Base-by-base conservation (phyloP, 1,140 invertebrate genomes). In the Nasonia giraulti region DNA sequence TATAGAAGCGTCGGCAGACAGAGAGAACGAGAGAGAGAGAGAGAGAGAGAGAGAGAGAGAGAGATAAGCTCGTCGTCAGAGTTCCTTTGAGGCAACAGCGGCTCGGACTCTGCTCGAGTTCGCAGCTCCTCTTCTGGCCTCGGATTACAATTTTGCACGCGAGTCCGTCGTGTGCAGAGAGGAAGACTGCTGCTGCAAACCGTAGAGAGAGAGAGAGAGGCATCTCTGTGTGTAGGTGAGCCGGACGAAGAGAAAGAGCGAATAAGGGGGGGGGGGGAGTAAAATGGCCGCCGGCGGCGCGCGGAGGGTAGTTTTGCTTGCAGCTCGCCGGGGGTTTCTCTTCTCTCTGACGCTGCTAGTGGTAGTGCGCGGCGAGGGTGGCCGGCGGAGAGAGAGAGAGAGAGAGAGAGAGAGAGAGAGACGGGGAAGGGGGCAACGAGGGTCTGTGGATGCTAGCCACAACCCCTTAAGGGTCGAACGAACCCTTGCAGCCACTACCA, bases 401-500 rank as follows among this genome's bases (percentile, higher is more conserved):
- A 37, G 33, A 37, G 33, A 27, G 23, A 27, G 23, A 33, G 33
- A 33, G 33, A 33, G 1, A 27, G 14, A 62, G 55, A 6, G 33
- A 33, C 27, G 55, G 82, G 86, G 68, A 33, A 40, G 55, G 82
- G 86, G 68, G 85, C 55, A 79, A 87, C 87, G 88, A 88, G 86
- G 89, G 89, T 71, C 79, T 69, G 89, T 87, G 88, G 90, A 89
- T 90, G 91, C 90, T 93, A 93, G 92, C 92, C 92, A 92, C 92
- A 93, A 93, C 92, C 92, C 92, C 92, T 92, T 92, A 93, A 93
- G 92, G 92, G 92, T 93, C 91, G 92, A 92, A 89, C 91, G 91
- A 91, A 93, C 91, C 91, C 91, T 93, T 91, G 90, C 91, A 89
- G 89, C 90, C 90, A 77, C 73, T 62, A 62, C 73, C 23, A 27